Conservation (phyloP, 2,113 vertebrate species). For the Toxostoma redivivum region DNA sequence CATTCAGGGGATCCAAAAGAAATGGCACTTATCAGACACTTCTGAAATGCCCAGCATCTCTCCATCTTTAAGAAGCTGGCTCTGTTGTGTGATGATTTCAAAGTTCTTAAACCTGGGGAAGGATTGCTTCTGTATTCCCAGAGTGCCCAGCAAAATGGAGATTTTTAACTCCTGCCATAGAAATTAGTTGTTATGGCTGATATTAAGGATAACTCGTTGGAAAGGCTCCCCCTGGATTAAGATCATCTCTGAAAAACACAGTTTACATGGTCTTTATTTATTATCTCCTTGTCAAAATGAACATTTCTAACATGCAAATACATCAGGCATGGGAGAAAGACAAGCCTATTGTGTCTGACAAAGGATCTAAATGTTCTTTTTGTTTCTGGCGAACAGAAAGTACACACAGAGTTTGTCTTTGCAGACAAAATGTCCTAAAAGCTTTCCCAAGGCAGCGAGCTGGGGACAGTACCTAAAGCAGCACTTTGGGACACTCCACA, state of each 20-base stretch:
- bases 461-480: background rate
- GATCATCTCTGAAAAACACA: background rate
- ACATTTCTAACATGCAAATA: background rate
- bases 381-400: background rate
- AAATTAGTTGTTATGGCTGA: background rate
- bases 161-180: background rate
- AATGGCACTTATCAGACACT: rapidly evolving
- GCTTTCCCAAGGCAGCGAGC: background rate
- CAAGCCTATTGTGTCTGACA: background rate
- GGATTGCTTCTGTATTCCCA: background rate
- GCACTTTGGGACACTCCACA: background rate
- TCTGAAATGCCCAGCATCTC: background rate
- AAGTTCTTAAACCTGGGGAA: background rate
- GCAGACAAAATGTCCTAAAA: background rate
- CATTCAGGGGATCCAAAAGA: background rate
- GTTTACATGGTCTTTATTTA: background rate
- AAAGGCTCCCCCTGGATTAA: background rate
- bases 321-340: background rate
- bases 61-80: background rate
- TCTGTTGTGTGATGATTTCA: background rate
- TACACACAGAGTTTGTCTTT: background rate
- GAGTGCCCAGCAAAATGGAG: background rate
- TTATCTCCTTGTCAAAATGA: background rate
- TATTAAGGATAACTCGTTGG: background rate
- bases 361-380: background rate